Percentiles rank a stretch among this genome's conserved stretches.
Conservation (phyloP, 2,888 invertebrate genomes). For the Entomobrya proxima region DNA sequence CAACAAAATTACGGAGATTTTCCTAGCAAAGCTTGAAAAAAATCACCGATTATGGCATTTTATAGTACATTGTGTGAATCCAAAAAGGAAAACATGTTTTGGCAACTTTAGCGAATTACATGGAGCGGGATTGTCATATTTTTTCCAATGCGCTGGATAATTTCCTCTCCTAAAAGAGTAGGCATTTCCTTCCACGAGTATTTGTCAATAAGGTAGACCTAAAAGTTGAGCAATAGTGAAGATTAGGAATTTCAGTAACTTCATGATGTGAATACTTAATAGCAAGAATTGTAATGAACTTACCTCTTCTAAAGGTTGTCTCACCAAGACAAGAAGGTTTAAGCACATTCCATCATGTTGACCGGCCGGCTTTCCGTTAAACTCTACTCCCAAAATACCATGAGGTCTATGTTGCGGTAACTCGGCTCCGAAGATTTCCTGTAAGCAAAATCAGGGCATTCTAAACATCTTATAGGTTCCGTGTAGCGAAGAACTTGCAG, state of each 20-base stretch:
- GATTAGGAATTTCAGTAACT: background rate
- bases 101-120: conserved; percentile 89
- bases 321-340: conserved; percentile 88
- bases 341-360: conserved; percentile 87
- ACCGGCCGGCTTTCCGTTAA: conserved; percentile 75
- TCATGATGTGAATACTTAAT: background rate
- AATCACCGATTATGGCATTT: no score
- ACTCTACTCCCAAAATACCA: conserved; percentile 83
- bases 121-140: conserved; percentile 88
- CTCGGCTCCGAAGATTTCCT: conserved; percentile 92
- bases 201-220: conserved; percentile 88
- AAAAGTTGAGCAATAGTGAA: background rate
- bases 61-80: no score
- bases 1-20: no score
- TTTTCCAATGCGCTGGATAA: conserved; percentile 84
- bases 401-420: conserved; percentile 90
- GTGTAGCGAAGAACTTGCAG: background rate
- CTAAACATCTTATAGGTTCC: no score
- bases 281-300: background rate
- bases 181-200: conserved; percentile 92
- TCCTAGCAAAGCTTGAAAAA: no score
- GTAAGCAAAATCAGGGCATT: no score
- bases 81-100: no score
- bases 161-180: conserved; percentile 83
- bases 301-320: conserved; percentile 88